phyloP scores from a whole-genome alignment of 2,888 invertebrate genomes.

The Protodeltote pygarga region DNA sequence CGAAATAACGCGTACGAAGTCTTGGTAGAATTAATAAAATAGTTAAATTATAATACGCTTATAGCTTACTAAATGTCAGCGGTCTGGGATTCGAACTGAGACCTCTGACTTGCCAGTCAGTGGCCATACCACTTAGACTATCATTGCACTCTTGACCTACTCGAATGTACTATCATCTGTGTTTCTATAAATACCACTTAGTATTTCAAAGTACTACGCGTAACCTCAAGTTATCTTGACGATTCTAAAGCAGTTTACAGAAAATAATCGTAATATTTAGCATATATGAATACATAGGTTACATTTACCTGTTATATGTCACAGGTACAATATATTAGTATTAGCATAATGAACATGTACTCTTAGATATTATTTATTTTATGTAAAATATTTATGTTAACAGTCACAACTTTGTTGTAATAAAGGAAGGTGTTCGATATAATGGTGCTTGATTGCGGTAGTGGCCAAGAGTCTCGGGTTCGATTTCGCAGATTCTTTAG shows the following conservation, averaged over 20 bases:
- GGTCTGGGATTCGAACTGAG: too few relatives aligned
- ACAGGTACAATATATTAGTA: slow-evolving; percentile 7
- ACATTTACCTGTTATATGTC: slow-evolving; percentile 24
- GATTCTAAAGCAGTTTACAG: slow-evolving; percentile 21
- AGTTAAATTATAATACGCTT: too few relatives aligned
- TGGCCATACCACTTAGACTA: too few relatives aligned
- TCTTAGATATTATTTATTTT: slow-evolving; percentile 6
- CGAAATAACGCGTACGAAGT: too few relatives aligned
- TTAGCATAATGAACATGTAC: slow-evolving; percentile 23
- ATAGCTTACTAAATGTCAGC: too few relatives aligned
- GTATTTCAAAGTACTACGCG: slow-evolving; percentile 9
- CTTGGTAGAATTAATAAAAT: too few relatives aligned
- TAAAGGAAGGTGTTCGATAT: neutral
- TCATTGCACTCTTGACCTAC: too few relatives aligned
- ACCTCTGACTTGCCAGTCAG: too few relatives aligned
- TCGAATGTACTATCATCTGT: too few relatives aligned
- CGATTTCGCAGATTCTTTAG: too few relatives aligned
- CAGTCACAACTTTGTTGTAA: neutral
- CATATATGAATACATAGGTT: slow-evolving; percentile 32
- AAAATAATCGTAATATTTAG: slow-evolving; percentile 33
- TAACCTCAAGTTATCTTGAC: slow-evolving; percentile 19
- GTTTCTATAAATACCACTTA: neutral
- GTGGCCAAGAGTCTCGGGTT: too few relatives aligned
- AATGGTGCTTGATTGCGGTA: too few relatives aligned
- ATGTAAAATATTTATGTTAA: neutral